Evolutionary conservation across 2,113 vertebrate genomes (phyloP), one percentile per base, ranked within the genome.

Genomic region (Narcine bancroftii): DNA sequence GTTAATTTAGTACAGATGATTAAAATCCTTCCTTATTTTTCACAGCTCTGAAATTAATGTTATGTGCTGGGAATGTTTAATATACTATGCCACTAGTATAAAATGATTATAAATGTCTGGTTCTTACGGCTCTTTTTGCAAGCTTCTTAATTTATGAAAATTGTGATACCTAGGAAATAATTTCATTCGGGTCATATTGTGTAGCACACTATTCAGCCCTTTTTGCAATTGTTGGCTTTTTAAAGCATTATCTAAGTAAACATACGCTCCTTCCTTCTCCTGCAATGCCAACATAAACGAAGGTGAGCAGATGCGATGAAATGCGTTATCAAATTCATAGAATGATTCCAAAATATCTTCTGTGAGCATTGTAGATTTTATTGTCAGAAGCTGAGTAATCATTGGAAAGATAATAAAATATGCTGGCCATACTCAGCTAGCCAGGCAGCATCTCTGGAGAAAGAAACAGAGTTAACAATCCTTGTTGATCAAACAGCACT

Each of bases 11-110:
- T 87, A 2, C 81, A 7, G 47, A 83, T 83, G 81, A 87, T 63
- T 87, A 60, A 87, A 60, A n/a, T 60, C 53, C 53, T 63, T 63
- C 33, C 33, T 87, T 87, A 60, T 87, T 60, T 87, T 87, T 87
- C n/a, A 60, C 33, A 47, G 76, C 56, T 87, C 60, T 56, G 56
- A 15, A 39, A 39, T 87, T 60, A 36, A 87, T 87, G 53, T 56
- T 85, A 4, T 21, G 53, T 36, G 13, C 81, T 60, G 53, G 56
- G 15, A 87, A n/a, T 63, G 33, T 87, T 60, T 87, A 36, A 60
- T 60, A 87, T 17, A 19, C 56, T 29, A 36, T 87, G 56, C 56
- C 60, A 50, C 77, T 50, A 10, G 39, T 47, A 21, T 6, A 29
- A 50, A 24, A 56, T 85, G 50, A 7, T 56, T 85, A 50, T 33